A percentile compares a stretch with the other conserved stretches of the same genome.
Evolutionary conservation across 2,888 invertebrate species (phyloP).

Genomic region (Apamea crenata): DNA sequence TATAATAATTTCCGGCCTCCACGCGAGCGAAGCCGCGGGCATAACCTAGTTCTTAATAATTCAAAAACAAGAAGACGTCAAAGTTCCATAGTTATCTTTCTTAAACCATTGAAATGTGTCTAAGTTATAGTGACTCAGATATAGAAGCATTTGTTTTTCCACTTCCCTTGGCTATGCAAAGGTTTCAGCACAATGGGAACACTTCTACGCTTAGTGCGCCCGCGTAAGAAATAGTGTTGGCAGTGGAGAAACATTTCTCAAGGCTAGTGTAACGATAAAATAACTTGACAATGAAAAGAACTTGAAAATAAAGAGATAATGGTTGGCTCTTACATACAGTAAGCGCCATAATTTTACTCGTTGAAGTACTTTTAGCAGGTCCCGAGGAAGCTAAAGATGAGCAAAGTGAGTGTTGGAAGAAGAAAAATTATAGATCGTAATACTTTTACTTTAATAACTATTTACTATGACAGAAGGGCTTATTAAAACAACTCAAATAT

Average conservation of each 20-base stretch:
- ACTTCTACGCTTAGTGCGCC: conserved; percentile 71
- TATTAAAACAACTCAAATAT: conserved; percentile 11
- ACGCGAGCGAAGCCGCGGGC: too few relatives aligned
- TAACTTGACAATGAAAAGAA: conserved; percentile 34
- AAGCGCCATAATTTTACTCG: background rate
- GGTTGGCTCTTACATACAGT: conserved; percentile 17
- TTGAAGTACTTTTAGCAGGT: background rate
- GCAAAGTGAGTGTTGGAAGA: background rate
- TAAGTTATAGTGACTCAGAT: conserved; percentile 33
- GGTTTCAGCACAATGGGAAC: conserved; percentile 76
- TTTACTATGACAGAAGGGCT: background rate
- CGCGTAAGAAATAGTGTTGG: conserved; percentile 64
- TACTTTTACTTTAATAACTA: conserved; percentile 1
- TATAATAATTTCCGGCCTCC: too few relatives aligned
- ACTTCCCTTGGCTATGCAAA: conserved; percentile 71
- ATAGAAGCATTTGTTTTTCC: conserved; percentile 73
- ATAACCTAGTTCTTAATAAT: background rate
- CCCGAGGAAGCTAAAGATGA: background rate
- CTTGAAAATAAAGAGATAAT: conserved; percentile 37
- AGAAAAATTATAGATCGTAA: background rate
- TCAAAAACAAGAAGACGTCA: background rate
- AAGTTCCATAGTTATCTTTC: background rate
- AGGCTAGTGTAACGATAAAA: conserved; percentile 36
- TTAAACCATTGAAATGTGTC: conserved; percentile 48
- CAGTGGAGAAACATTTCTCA: conserved; percentile 25